Base-by-base conservation (phyloP, 2,797 vertebrate genomes). In the Hipposideros larvatus region DNA sequence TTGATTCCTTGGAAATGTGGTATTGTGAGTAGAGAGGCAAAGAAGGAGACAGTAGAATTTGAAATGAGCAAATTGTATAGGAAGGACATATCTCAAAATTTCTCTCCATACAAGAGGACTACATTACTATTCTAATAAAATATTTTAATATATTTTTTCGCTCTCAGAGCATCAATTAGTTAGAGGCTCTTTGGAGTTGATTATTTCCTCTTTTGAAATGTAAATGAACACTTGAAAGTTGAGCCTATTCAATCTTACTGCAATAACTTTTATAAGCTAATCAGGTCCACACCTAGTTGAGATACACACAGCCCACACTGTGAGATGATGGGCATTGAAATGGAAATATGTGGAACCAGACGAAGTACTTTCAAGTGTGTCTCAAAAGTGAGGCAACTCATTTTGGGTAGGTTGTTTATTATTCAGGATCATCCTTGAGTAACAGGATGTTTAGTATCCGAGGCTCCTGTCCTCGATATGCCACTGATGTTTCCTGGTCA, bases 151-250 rank as follows among this genome's bases (percentile, higher is more conserved):
- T 82, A 73, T 77, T 94, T 97, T 97, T 91, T 41, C 78, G 70
- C 53, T 90, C 63, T 71, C 63, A 75, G 55, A 95, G 77, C 68
- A 93, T 96, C 75, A 96, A 84, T 97, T 96, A 97, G 80, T 86
- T 92, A 91, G 80, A 95, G 43, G 80, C 68, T 46, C 87, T 78
- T 90, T 95, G 70, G 22, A 95, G 74, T 95, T 89, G 75, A 79
- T 97, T 84, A 93, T 93, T 96, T 95, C 86, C 87, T 94, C 92
- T 96, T 97, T 92, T 96, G 94, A 97, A 96, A 95, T 96, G 94
- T 96, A 97, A 97, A 97, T 96, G 94, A 97, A 95, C 57, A 95
- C 95, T 95, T 90, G 92, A 92, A 97, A 95, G 84, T 95, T 88
- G 73, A 83, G 77, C 31, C 65, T 96, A 87, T 75, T 91, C 94